These are phyloP conservation scores for Trematomus bernacchii DNA, from an alignment of 2,797 vertebrate species.

Conservation along the genomic window DNA sequence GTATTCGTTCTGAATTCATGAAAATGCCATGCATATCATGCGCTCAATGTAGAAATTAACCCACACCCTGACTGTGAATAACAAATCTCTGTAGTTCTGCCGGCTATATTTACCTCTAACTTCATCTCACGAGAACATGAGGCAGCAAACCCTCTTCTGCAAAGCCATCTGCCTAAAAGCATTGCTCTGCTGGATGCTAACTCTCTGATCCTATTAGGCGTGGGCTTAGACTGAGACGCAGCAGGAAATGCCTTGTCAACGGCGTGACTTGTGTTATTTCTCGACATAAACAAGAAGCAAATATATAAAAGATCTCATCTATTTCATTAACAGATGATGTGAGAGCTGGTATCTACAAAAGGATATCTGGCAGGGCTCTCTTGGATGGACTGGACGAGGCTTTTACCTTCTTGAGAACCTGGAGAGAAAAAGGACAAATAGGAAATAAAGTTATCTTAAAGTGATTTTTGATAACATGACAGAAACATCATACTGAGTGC, in stretches of 20 bases:
- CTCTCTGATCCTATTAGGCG: conserved; percentile 70
- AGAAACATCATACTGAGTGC: background rate
- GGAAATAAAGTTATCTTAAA: background rate
- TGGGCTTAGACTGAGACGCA: conserved; percentile 55
- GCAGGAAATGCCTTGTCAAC: conserved; percentile 47
- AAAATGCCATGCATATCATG: background rate
- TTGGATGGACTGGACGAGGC: conserved; percentile 90
- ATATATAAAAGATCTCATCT: conserved; percentile 2
- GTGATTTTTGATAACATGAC: background rate
- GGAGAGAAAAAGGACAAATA: conserved; percentile 34
- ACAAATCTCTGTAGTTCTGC: conserved; percentile 6
- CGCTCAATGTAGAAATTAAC: background rate
- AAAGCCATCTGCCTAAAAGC: conserved; percentile 60
- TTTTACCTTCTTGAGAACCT: conserved; percentile 89
- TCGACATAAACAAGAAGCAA: background rate
- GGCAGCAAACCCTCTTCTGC: conserved; percentile 49
- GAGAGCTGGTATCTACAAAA: conserved; percentile 67
- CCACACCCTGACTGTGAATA: conserved; percentile 14
- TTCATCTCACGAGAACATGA: conserved; percentile 50
- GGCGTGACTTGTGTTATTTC: conserved; percentile 19
- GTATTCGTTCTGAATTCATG: background rate
- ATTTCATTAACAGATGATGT: background rate
- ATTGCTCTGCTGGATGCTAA: conserved; percentile 37
- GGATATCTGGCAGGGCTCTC: conserved; percentile 98
- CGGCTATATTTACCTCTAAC: conserved; percentile 36